Percentiles rank a stretch among this genome's conserved stretches.
These are phyloP conservation scores for Lagenorhynchus albirostris DNA, from an alignment of 2,113 vertebrate species.

Conservation along the genomic window DNA sequence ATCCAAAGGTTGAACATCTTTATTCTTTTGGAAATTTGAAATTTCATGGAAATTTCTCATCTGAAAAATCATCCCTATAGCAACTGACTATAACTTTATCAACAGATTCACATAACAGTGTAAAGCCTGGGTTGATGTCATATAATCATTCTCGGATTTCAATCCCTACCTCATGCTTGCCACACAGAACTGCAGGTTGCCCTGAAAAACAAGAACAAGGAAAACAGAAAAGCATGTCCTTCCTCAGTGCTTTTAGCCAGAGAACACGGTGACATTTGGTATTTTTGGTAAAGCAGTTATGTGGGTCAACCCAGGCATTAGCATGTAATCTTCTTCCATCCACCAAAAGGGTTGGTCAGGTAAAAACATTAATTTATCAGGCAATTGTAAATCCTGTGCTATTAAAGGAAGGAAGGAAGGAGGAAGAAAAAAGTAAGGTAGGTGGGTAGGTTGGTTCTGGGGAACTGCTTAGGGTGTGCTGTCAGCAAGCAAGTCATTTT, in stretches of 20 bases:
- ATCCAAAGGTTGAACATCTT: not conserved
- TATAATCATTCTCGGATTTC: not conserved
- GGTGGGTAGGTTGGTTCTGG: not conserved
- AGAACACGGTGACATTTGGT: not conserved
- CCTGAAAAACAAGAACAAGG: constrained; percentile 33
- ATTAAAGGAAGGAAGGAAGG: not conserved
- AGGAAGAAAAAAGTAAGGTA: not conserved
- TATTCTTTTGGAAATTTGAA: constrained; percentile 17
- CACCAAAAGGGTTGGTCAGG: not conserved
- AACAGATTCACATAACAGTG: not conserved
- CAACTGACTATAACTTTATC: constrained; percentile 8
- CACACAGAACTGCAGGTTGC: constrained; percentile 7
- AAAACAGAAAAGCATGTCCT: not conserved
- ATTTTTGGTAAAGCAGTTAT: constrained; percentile 31
- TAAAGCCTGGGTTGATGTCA: not conserved
- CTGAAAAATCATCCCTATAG: constrained; percentile 2
- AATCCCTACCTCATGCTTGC: not conserved
- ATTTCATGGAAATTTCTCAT: not conserved
- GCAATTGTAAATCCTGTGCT: not conserved
- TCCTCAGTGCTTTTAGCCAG: not conserved
- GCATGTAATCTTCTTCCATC: not conserved
- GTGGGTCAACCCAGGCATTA: not conserved
- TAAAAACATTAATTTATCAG: constrained; percentile 10
- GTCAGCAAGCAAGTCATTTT: not conserved
- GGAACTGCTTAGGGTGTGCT: not conserved